Percentiles rank a stretch among this genome's conserved stretches.
Conservation (phyloP, 53 echinoderm and acorn worm genomes). For the Hippasteria phrygiana region DNA sequence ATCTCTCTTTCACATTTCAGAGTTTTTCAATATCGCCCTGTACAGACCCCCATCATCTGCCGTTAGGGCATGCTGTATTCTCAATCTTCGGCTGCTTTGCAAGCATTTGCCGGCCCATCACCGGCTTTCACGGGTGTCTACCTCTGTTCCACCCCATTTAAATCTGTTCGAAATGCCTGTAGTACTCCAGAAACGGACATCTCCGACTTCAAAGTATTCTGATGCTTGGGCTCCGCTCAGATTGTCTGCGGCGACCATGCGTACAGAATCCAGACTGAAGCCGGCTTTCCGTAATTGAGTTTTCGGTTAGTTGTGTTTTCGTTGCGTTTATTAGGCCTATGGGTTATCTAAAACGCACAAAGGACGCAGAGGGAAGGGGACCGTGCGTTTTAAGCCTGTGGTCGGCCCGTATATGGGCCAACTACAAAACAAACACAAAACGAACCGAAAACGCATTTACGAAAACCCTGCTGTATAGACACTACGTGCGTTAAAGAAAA, state of each 20-base stretch:
- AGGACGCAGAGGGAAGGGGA: no score
- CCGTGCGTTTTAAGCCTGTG: no score
- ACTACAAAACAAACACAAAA: no score
- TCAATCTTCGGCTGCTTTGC: background rate
- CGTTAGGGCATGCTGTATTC: background rate
- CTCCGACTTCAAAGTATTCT: slow-evolving; percentile 10
- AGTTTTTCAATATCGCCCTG: background rate
- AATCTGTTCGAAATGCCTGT: background rate
- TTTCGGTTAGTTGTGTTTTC: no score
- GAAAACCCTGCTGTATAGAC: no score
- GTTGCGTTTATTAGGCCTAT: no score
- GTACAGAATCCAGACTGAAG: background rate
- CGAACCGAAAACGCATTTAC: no score
- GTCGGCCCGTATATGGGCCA: no score
- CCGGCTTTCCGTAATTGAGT: no score
- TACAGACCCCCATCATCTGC: background rate
- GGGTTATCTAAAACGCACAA: no score
- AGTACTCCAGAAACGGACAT: background rate
- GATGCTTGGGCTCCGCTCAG: background rate
- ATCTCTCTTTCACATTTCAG: background rate
- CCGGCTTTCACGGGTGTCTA: background rate
- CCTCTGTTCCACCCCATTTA: slow-evolving; percentile 37
- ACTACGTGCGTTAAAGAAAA: no score
- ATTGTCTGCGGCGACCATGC: background rate
- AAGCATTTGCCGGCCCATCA: slow-evolving; percentile 26